Evolutionary conservation across 2,797 vertebrate genomes (phyloP).

Genomic region (Acanthurus lineatus): DNA sequence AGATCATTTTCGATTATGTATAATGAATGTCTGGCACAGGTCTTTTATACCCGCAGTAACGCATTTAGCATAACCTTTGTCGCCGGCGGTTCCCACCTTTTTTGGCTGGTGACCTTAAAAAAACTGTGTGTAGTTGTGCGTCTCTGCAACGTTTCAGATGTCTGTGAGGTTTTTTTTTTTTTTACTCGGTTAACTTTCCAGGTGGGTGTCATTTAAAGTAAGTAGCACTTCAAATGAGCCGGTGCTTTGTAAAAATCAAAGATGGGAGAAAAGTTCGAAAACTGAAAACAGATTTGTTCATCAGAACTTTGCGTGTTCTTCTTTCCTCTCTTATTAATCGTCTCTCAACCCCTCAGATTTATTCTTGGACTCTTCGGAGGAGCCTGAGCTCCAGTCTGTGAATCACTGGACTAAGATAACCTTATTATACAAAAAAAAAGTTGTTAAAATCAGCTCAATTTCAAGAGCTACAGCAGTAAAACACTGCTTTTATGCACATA

Average conservation of each 20-base stretch:
- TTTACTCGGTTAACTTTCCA: no score
- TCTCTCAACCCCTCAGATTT: background rate
- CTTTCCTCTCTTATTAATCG: background rate
- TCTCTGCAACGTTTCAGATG: background rate
- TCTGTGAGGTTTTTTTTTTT: background rate
- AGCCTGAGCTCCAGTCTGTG: background rate
- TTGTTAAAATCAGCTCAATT: no score
- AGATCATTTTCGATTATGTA: background rate
- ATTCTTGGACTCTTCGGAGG: background rate
- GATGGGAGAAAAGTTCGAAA: background rate
- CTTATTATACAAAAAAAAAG: no score
- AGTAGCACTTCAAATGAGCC: background rate
- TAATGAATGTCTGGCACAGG: background rate
- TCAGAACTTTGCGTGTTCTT: background rate
- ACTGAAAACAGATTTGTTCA: background rate
- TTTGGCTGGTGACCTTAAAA: no score
- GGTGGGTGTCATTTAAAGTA: background rate
- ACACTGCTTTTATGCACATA: no score
- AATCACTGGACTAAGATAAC: no score
- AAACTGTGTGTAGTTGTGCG: no score
- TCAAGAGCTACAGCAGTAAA: no score
- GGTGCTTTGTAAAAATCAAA: background rate
- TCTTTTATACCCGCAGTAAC: background rate
- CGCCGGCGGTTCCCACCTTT: no score
- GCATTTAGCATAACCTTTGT: background rate